Percentiles rank a stretch among this genome's conserved stretches.
Conservation (phyloP, 2,888 invertebrate genomes). For the Pyrocoelia pectoralis region DNA sequence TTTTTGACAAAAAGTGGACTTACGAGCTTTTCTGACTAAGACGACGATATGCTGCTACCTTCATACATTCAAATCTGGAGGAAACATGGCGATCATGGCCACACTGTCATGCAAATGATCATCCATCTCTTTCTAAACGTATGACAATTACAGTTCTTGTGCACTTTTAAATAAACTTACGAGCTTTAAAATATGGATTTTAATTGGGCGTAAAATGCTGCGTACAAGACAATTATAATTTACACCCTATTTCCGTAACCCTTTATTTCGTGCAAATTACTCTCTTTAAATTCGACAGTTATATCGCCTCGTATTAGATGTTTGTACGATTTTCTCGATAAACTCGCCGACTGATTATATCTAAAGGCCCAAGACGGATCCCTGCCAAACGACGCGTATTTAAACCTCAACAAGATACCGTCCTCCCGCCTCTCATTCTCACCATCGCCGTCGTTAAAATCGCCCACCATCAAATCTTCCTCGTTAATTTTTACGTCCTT, state of each 20-base stretch:
- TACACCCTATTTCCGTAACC: slow-evolving; percentile 47
- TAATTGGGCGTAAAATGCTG: no score
- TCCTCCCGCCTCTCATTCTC: slow-evolving; percentile 46
- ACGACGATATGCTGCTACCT: no score
- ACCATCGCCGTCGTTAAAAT: slow-evolving; percentile 48
- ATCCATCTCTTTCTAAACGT: no score
- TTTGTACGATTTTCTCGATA: slow-evolving; percentile 51
- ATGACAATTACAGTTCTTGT: no score
- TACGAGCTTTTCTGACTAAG: no score
- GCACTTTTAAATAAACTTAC: no score
- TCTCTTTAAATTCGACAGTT: slow-evolving; percentile 50
- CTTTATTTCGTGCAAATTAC: slow-evolving; percentile 53
- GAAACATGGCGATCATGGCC: no score
- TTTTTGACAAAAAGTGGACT: no score
- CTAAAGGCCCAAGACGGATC: slow-evolving; percentile 40
- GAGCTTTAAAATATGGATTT: no score
- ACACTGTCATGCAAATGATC: no score
- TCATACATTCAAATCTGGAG: no score
- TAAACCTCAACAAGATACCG: slow-evolving; percentile 51
- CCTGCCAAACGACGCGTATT: slow-evolving; percentile 46
- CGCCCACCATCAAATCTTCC: slow-evolving; percentile 47
- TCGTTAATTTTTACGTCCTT: slow-evolving; percentile 38
- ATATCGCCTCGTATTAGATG: slow-evolving; percentile 56
- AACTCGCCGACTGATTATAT: slow-evolving; percentile 21
- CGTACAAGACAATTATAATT: background rate